Conservation (phyloP, 2,797 vertebrate species). For the Hemibagrus guttatus region DNA sequence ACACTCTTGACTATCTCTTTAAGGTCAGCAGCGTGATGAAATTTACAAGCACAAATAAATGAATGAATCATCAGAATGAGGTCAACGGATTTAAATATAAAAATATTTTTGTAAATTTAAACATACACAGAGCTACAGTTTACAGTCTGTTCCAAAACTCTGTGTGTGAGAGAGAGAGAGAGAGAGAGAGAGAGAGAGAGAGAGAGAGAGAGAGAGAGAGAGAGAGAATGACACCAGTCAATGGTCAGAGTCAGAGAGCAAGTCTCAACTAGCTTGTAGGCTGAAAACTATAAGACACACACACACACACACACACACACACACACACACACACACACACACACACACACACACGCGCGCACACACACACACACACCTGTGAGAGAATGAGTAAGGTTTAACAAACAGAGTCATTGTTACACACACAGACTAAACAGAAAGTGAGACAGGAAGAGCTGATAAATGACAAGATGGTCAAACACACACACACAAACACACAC, state of each 20-base stretch:
- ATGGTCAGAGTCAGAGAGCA: constrained; percentile 3
- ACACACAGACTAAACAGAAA: background rate
- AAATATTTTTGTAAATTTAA: background rate
- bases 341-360: constrained; percentile 10
- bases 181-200: background rate
- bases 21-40: background rate
- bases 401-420: constrained; percentile 1
- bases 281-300: background rate
- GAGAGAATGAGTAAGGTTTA: background rate
- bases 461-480: background rate
- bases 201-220: background rate
- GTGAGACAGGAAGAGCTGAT: background rate
- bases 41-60: background rate
- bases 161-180: background rate
- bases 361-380: constrained; percentile 19
- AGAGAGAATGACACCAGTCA: background rate
- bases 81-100: background rate
- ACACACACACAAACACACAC: constrained; percentile 22
- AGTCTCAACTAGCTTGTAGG: constrained; percentile 2
- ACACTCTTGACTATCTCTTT: background rate
- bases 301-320: background rate
- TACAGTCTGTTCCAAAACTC: background rate
- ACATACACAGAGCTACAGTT: background rate
- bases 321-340: constrained; percentile 9
- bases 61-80: background rate